Base-by-base conservation (phyloP, 2,888 invertebrate species). In the Dorcus parallelipipedus region DNA sequence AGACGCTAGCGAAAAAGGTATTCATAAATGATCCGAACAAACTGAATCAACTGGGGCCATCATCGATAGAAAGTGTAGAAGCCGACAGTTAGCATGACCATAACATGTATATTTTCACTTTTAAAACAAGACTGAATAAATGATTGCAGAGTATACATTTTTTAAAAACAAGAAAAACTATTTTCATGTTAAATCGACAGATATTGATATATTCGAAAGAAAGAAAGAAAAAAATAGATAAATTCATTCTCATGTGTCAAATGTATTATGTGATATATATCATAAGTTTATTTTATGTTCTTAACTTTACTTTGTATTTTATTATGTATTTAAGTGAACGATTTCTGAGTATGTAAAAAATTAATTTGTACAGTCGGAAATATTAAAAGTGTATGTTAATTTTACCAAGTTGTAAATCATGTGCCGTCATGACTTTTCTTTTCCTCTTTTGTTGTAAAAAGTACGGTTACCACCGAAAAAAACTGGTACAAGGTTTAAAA, bases 21-120 rank as follows among this genome's bases (percentile, higher is more conserved):
- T 89, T 90, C 72, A 89, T 90, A 69, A 91, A 91, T 72, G 91
- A 92, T 78, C 90, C 91, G 5, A 85, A 84, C 23, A 91, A 91
- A 78, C 78, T 91, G 72, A 88, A 87, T 65, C 73, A 76, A 64
- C 63, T 76, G 68, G 71, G 56, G 51, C 59, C 54, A 59, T 51
- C 59, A 26, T 33, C 54, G 7, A 50, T 56, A 9, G 60, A 60
- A 49, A 49, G 53, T 49, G 49, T 60, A 42, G 60, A 60, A 23
- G 40, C 56, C 10, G 60, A 60, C 42, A 60, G 60, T 56, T 60
- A 60, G 57, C 57, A 49, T 49, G 51, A 56, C 52, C 49, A 52
- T 49, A 56, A 49, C 41, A 49, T 42, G 23, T 49, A 17, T 23
- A 17, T 45, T 60, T 38, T 56, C 42, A 56, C 50, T 50, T 51